A percentile compares a stretch with the other conserved stretches of the same genome.
Conservation (phyloP, 92 coral and sea anemone genomes). For the Plumapathes pennacea region DNA sequence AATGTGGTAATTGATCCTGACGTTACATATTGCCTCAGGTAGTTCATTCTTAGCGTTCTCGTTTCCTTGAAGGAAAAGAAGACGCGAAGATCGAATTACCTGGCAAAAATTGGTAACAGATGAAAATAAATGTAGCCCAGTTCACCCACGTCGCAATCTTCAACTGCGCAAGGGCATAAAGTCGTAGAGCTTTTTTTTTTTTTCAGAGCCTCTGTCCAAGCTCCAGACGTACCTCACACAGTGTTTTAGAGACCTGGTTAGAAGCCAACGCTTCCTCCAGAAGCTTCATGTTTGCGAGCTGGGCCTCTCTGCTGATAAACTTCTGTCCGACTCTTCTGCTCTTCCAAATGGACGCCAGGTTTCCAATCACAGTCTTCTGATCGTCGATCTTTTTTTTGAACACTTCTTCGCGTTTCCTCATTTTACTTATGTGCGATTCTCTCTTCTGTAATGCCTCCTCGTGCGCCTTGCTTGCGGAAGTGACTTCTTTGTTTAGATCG, state of each 20-base stretch:
- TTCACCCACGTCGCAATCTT: too few species aligned
- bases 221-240: conserved; percentile 57
- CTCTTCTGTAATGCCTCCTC: conserved; percentile 74
- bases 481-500: conserved; percentile 46
- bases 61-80: too few species aligned
- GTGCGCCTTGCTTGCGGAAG: conserved; percentile 35
- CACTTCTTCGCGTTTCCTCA: conserved; percentile 50
- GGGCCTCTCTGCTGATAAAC: conserved; percentile 71
- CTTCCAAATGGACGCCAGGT: conserved; percentile 70
- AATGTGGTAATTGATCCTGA: too few species aligned
- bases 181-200: too few species aligned
- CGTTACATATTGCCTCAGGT: too few species aligned
- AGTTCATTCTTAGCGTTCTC: too few species aligned
- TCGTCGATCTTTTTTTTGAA: conserved; percentile 62
- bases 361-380: conserved; percentile 63
- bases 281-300: conserved; percentile 69
- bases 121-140: too few species aligned
- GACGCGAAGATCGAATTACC: too few species aligned
- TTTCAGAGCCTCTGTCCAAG: too few species aligned
- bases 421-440: conserved; percentile 63
- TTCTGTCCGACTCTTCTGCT: conserved; percentile 81
- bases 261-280: conserved; percentile 72
- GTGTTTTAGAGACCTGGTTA: conserved; percentile 57
- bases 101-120: too few species aligned
- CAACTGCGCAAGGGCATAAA: too few species aligned